Percentiles rank a stretch among this genome's conserved stretches.
These are phyloP conservation scores for cat (Felis catus) DNA, from an alignment of 2,113 vertebrate species.

Conservation along the genomic window DNA sequence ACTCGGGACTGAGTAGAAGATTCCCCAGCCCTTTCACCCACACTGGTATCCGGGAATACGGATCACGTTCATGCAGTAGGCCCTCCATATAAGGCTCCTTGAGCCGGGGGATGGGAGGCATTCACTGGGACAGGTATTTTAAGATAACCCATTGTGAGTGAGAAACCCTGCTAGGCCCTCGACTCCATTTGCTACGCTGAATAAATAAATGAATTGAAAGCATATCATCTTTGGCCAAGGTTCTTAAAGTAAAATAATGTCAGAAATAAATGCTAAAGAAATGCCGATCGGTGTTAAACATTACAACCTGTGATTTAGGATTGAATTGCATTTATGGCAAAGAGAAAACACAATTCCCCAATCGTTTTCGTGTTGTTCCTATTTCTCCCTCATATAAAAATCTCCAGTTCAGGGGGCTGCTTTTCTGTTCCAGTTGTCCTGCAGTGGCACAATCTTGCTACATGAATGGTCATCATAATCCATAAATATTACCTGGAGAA, in stretches of 20 bases:
- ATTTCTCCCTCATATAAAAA: background rate
- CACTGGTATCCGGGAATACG: background rate
- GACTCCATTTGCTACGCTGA: background rate
- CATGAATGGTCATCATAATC: background rate
- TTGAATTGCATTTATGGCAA: background rate
- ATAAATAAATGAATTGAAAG: background rate
- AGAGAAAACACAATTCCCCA: background rate
- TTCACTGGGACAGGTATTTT: background rate
- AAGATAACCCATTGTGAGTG: background rate
- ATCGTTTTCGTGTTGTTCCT: background rate
- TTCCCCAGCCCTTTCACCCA: background rate
- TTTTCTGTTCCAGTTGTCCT: background rate
- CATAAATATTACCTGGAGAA: background rate
- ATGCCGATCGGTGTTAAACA: background rate
- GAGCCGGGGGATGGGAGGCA: background rate
- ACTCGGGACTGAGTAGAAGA: slow-evolving; percentile 26
- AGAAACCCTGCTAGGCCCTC: background rate
- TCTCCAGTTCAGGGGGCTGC: background rate
- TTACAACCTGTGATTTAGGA: background rate
- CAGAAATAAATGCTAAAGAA: slow-evolving; percentile 12
- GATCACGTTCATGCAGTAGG: accelerated
- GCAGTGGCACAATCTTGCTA: background rate
- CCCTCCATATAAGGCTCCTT: background rate
- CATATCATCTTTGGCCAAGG: background rate
- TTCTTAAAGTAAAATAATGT: slow-evolving; percentile 5